Evolutionary conservation across 2,797 vertebrate species (phyloP).

Genomic region (Melanogrammus aeglefinus): DNA sequence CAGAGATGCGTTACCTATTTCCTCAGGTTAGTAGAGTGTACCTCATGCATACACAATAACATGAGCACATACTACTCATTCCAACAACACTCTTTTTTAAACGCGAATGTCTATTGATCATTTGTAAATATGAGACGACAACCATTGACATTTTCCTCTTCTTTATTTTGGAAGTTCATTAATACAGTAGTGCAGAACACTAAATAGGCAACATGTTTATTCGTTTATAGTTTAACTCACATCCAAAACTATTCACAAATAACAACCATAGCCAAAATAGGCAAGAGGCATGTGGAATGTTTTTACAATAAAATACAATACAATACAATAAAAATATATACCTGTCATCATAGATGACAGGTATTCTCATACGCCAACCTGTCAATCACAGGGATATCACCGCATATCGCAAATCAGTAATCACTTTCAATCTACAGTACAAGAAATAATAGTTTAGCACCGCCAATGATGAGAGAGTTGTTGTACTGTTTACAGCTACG

Average conservation of each 20-base stretch:
- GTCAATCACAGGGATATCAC: background rate
- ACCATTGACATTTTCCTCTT: background rate
- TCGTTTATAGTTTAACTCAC: background rate
- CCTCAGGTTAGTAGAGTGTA: background rate
- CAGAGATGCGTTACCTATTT: background rate
- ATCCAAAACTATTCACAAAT: background rate
- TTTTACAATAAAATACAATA: background rate
- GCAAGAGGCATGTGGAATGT: background rate
- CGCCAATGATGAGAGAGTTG: background rate
- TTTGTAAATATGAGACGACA: background rate
- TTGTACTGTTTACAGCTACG: conserved; percentile 13
- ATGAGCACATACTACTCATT: background rate
- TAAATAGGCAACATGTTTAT: background rate
- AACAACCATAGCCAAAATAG: background rate
- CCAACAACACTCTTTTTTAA: background rate
- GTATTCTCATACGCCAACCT: background rate
- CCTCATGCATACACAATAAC: background rate
- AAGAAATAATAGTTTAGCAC: background rate
- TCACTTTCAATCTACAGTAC: background rate
- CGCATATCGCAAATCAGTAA: background rate
- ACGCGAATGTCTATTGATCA: background rate
- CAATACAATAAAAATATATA: background rate
- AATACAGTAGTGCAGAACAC: background rate
- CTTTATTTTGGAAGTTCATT: background rate
- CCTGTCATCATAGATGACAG: background rate